Evolutionary conservation across 2,888 invertebrate genomes (phyloP).

Genomic region (Antheraea assamensis): DNA sequence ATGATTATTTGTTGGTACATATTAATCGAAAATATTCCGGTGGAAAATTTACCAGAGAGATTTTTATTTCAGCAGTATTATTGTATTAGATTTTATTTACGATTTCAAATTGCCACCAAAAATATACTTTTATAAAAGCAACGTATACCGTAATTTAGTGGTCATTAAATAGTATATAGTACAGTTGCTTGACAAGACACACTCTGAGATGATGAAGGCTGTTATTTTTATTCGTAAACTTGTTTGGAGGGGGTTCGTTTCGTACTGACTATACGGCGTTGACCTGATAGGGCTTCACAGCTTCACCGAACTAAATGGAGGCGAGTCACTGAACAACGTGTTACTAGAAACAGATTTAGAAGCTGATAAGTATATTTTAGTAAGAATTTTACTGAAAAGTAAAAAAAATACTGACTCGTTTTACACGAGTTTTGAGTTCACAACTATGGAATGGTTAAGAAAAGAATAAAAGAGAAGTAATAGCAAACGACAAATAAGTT

Average conservation of each 20-base stretch:
- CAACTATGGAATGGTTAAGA: background rate
- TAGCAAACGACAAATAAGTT: background rate
- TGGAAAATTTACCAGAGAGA: background rate
- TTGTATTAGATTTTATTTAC: too few relatives aligned
- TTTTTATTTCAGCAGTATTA: too few relatives aligned
- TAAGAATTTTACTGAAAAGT: background rate
- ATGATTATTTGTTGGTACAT: slow-evolving; percentile 45
- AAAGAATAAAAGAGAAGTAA: background rate
- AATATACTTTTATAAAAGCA: background rate
- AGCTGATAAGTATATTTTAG: background rate
- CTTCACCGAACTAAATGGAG: too few relatives aligned
- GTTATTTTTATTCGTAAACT: too few relatives aligned
- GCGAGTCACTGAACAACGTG: too few relatives aligned
- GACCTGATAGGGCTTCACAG: too few relatives aligned
- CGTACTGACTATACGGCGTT: too few relatives aligned
- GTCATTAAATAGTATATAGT: background rate
- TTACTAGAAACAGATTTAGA: too few relatives aligned
- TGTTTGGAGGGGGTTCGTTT: too few relatives aligned
- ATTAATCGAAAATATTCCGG: background rate
- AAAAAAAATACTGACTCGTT: background rate
- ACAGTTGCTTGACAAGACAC: background rate
- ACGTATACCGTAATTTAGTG: background rate
- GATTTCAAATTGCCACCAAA: too few relatives aligned
- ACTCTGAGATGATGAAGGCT: too few relatives aligned
- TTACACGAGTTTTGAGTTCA: background rate